Base-by-base conservation (phyloP, 2,888 invertebrate genomes). In the Camponotus fellah region DNA sequence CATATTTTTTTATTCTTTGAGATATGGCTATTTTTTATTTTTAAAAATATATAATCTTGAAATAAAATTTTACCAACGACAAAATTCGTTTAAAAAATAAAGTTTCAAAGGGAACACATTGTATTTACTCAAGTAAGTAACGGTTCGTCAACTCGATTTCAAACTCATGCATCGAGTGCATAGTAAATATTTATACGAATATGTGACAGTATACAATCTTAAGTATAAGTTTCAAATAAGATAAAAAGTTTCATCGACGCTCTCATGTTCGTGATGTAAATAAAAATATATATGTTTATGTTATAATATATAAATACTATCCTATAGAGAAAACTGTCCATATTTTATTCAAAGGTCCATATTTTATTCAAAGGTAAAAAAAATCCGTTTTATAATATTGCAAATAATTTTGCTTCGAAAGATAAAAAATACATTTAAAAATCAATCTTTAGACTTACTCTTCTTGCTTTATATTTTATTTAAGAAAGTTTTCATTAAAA, bases 111-210 rank as follows among this genome's bases (percentile, higher is more conserved):
- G 32, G n/a, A 76, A 65, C 65, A 10, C 21, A 62, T 32, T 14
- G 43, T 43, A 43, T 14, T 46, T 46, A 75, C n/a, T 65, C 53
- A 26, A 21, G 14, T 46, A 37, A 62, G 4, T n/a, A 14, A 37
- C n/a, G 14, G 26, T 2, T 60, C 34, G 2, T 46, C 2, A 37
- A 37, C 0, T 37, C 37, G 37, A 6, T 26, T 26, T 26, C 26
- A 26, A 26, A n/a, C 43, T 60, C 46, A 9, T 14, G 34, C 9
- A 43, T 74, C 14, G 17, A 74, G 58, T 60, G 32, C 32, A 32
- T n/a, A 37, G n/a, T 9, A 64, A 64, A 76, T 8, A 37, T 65
- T 76, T 76, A 8, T 34, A 65, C 21, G 21, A 65, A 17, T 46
- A 43, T 37, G 21, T 37, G 34, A 21, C 21, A 21, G n/a, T 56